Conservation (phyloP, 2,888 invertebrate genomes). For the Amphimallon solstitiale region DNA sequence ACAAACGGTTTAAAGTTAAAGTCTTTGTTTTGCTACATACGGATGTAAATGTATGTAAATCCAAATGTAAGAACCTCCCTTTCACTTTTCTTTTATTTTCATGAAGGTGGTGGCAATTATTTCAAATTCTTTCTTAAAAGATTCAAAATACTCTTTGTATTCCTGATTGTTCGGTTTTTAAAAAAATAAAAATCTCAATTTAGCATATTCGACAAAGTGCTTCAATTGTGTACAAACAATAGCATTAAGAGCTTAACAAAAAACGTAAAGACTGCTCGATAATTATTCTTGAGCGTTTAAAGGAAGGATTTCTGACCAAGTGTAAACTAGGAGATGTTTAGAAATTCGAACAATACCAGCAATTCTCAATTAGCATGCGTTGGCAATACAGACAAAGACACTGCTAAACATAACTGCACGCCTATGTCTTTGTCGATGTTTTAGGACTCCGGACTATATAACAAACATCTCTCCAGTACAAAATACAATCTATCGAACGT, state of each 20-base stretch:
- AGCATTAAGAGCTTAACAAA: background rate
- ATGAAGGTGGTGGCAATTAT: background rate
- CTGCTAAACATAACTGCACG: constrained; percentile 43
- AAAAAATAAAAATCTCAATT: background rate
- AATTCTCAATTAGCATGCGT: constrained; percentile 33
- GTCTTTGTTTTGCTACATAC: too few relatives aligned
- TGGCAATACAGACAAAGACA: constrained; percentile 12
- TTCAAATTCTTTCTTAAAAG: background rate
- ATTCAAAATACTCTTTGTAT: background rate
- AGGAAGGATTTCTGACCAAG: constrained; percentile 8
- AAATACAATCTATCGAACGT: constrained; percentile 61
- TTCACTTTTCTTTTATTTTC: too few relatives aligned
- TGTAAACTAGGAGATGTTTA: background rate
- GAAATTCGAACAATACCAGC: constrained; percentile 29
- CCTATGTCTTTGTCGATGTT: constrained; percentile 56
- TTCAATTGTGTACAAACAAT: background rate
- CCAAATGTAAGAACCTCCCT: too few relatives aligned
- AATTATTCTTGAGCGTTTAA: constrained; percentile 17
- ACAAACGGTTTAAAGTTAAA: too few relatives aligned
- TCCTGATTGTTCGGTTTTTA: background rate
- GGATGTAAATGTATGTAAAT: too few relatives aligned
- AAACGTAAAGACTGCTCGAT: background rate
- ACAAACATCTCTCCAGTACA: constrained; percentile 55
- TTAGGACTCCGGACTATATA: constrained; percentile 47
- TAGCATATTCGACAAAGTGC: background rate